Evolutionary conservation across 2,888 invertebrate species (phyloP).

Genomic region (Lycocerus yunnanus): DNA sequence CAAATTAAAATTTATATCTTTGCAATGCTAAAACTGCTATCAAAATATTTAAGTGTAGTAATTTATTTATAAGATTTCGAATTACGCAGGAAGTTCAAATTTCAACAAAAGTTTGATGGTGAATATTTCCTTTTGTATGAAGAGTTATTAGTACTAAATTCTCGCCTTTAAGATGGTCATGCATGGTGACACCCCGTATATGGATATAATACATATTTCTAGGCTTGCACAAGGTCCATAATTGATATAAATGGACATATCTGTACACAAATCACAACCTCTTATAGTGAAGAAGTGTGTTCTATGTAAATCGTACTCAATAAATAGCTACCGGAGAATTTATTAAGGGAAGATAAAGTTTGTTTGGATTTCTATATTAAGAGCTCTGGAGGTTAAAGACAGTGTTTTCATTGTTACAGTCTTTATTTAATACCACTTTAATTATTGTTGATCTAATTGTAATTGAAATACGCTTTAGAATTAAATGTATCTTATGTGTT

Average conservation of each 20-base stretch:
- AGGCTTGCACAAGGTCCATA: conserved; percentile 38
- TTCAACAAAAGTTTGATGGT: conserved; percentile 1
- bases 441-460: background rate
- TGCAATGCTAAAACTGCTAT: background rate
- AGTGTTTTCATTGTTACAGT: conserved; percentile 37
- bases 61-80: background rate
- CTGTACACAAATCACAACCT: conserved; percentile 39
- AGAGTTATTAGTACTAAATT: conserved; percentile 23
- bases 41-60: background rate
- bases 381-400: conserved; percentile 33
- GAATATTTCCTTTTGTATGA: conserved; percentile 21
- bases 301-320: conserved; percentile 50
- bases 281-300: conserved; percentile 52
- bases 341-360: conserved; percentile 41
- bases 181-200: conserved; percentile 32
- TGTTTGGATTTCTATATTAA: conserved; percentile 45
- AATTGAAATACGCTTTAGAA: background rate
- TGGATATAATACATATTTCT: conserved; percentile 34
- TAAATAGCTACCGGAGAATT: conserved; percentile 47
- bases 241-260: conserved; percentile 43
- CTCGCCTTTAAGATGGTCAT: conserved; percentile 23
- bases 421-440: conserved; percentile 38
- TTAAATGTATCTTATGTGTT: no score
- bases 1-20: background rate
- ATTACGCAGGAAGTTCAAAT: background rate